Base-by-base conservation (phyloP, 2,888 invertebrate species). In the Scaptomyza polygonia region DNA sequence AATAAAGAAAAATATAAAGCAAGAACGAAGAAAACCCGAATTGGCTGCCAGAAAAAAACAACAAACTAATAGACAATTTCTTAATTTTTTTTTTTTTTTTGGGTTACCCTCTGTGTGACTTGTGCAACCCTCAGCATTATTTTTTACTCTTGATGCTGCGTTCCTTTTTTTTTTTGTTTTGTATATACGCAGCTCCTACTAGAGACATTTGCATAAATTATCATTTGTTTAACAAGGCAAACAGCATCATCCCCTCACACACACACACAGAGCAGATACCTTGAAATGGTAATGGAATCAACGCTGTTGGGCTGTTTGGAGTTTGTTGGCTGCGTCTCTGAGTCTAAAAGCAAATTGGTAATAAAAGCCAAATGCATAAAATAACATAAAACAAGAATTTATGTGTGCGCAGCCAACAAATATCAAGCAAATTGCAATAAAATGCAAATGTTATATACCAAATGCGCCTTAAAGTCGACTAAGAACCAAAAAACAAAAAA, bases 141-240 rank as follows among this genome's bases (percentile, higher is more conserved):
- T 49, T 67, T 51, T 7, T 14, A 14, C 14, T 36, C 14, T 25
- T 48, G 47, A n/a, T 64, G 44, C 25, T 14, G 16, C 39, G 39
- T 16, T 39, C 9, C 8, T 52, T n/a, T 39, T 48, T 40, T 59
- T 55, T 6, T 34, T 52, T n/a, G 34, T 48, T 40, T 59, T 55
- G 1, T 34, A 6, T 53, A 48, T 67, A 48, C 30, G 62, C 61
- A 47, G 62, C 64, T 56, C 56, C 75, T 77, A 83, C 77, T 82
- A 79, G 71, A 81, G 85, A 79, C 84, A 89, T 89, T 89, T 89
- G 83, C 90, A 89, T 89, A 89, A 89, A 89, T 89, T 89, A 89
- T 88, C 86, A 86, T 89, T 89, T 89, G 84, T 78, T 81, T 82
- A 84, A 83, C 77, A 86, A 77, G 74, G 59, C 62, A 39, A 39